Evolutionary conservation across 2,888 invertebrate species (phyloP).

Genomic region (Herminia tarsipennalis): DNA sequence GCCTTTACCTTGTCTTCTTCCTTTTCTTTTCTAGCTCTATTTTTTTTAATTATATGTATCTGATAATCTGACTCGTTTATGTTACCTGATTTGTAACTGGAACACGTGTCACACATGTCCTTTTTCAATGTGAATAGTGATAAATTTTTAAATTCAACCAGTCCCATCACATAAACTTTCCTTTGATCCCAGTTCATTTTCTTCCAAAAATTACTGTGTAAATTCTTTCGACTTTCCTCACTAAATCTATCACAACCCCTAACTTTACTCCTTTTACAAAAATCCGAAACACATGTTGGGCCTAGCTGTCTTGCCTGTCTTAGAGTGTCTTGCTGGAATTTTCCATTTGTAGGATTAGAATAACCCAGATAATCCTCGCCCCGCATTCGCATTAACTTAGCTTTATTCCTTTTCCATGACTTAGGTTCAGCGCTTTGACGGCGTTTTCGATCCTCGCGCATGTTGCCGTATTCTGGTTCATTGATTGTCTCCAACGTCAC

Average conservation of each 20-base stretch:
- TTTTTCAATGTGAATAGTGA: background rate
- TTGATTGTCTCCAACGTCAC: background rate
- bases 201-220: conserved; percentile 7
- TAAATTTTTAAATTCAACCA: background rate
- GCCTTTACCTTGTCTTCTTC: conserved; percentile 25
- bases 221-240: conserved; percentile 1
- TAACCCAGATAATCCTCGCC: background rate
- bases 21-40: conserved; percentile 2
- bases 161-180: conserved; percentile 1
- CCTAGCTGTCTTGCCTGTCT: conserved; percentile 3
- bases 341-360: background rate
- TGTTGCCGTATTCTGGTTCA: background rate
- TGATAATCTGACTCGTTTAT: background rate
- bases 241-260: background rate
- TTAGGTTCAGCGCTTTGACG: background rate
- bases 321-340: conserved; percentile 1
- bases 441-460: background rate
- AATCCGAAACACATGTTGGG: conserved; percentile 2
- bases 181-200: conserved; percentile 12
- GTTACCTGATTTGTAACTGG: background rate
- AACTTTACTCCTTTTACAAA: conserved; percentile 1
- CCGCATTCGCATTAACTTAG: background rate
- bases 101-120: background rate
- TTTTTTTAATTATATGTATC: background rate
- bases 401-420: background rate